Evolutionary conservation across 2,113 vertebrate species (phyloP), one percentile per base, ranked within the genome.

Genomic region (Alaudala cheleensis): DNA sequence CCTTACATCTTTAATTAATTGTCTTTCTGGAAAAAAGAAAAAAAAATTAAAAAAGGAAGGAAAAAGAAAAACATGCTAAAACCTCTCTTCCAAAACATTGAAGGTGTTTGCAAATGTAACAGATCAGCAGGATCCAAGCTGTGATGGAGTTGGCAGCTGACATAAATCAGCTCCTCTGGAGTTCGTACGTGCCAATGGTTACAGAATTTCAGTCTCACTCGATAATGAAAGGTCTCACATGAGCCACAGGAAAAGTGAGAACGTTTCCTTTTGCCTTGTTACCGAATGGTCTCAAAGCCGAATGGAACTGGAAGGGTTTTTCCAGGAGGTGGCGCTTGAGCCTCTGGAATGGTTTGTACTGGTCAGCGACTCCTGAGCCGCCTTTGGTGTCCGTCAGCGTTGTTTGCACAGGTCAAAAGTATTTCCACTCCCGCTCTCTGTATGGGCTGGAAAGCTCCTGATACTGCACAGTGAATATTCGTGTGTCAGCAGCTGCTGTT

Each of bases 251-350:
- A 50, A 40, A 81, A 73, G 49, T 1, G 66, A 57, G 37, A 78
- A 12, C 56, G 7, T 82, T 62, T 57, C 25, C 9, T 37, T 83
- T 65, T n/a, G 15, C 17, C 24, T 28, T 7, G 10, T 39, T 58
- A 33, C 40, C 6, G 8, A 23, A 2, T 6, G 44, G 13, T 31
- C 12, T 79, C 6, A 34, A 83, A 81, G 40, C 42, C 33, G 47
- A 45, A 7, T n/a, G 60, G 86, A 81, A 25, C 33, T 25, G 70
- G 11, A 42, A 29, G 11, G 42, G 12, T 3, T 53, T 91, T 92
- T 71, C 97, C 97, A 96, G 97, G 90, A 97, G 96, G 60, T 96
- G 97, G 97, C 97, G 95, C 96, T 85, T 95, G 81, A 94, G 90
- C 31, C 78, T 92, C 9, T 28, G 19, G 60, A 81, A 92, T 95